These are phyloP conservation scores for Drosophila demipolita DNA, from an alignment of 2,888 invertebrate genomes.

Conservation along the genomic window DNA sequence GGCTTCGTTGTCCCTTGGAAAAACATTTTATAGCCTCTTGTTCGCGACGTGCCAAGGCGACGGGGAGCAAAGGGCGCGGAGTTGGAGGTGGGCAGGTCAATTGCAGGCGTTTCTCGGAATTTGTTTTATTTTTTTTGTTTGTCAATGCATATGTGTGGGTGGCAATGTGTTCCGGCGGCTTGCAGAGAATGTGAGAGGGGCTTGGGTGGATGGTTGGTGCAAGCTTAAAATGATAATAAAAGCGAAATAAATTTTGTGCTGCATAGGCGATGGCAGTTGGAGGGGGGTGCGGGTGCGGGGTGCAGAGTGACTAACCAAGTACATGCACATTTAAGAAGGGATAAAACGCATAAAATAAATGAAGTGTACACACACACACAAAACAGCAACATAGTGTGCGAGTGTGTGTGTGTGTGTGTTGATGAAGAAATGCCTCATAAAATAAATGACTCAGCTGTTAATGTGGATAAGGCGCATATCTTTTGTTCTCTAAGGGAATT, in stretches of 20 bases:
- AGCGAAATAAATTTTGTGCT: slow-evolving; percentile 77
- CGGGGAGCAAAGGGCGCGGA: background rate
- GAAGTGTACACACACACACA: slow-evolving; percentile 62
- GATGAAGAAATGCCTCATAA: slow-evolving; percentile 51
- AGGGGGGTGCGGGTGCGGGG: background rate
- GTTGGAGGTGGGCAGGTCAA: slow-evolving; percentile 64
- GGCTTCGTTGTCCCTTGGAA: slow-evolving; percentile 54
- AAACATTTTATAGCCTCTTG: slow-evolving; percentile 69
- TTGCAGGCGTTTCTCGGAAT: slow-evolving; percentile 75
- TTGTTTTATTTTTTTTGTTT: slow-evolving; percentile 50
- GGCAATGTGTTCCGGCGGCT: slow-evolving; percentile 13
- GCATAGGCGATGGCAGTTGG: slow-evolving; percentile 47
- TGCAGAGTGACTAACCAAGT: slow-evolving; percentile 70
- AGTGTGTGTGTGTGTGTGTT: slow-evolving; percentile 1
- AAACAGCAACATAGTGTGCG: slow-evolving; percentile 21
- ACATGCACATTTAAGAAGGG: slow-evolving; percentile 74
- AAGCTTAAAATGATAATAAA: slow-evolving; percentile 73
- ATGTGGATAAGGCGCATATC: slow-evolving; percentile 22
- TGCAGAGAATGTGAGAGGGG: background rate
- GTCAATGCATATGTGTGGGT: slow-evolving; percentile 44
- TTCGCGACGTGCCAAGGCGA: slow-evolving; percentile 10
- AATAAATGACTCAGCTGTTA: slow-evolving; percentile 65
- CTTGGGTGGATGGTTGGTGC: background rate
- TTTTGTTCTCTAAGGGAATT: slow-evolving; percentile 17
- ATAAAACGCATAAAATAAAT: slow-evolving; percentile 76